These are phyloP conservation scores for Leontocebus nigricollis DNA, from an alignment of 2,797 vertebrate species.

Conservation along the genomic window DNA sequence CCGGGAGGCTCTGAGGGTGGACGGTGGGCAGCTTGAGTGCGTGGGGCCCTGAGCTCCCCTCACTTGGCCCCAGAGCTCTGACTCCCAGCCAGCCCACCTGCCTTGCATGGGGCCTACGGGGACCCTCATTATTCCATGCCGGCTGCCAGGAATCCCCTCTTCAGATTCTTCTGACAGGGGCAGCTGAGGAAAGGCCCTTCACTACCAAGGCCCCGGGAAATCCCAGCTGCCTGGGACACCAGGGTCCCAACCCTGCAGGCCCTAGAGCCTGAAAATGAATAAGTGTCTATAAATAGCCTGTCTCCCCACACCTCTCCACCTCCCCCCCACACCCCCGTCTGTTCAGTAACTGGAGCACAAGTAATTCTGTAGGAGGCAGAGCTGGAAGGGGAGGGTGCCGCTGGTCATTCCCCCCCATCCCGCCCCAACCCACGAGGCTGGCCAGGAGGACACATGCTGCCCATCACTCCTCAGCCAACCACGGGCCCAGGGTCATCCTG, in stretches of 20 bases:
- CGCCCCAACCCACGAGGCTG: neutral
- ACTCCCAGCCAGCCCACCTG: neutral
- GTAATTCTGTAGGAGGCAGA: constrained; percentile 58
- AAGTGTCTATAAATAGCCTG: constrained; percentile 74
- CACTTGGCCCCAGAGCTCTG: neutral
- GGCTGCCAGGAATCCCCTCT: neutral
- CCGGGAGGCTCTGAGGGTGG: neutral
- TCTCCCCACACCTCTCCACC: neutral
- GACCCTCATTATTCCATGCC: neutral
- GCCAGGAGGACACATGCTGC: neutral
- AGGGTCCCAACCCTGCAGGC: neutral
- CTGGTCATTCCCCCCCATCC: neutral
- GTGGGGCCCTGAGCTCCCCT: neutral
- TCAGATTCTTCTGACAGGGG: neutral
- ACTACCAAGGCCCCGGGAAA: neutral
- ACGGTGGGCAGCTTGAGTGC: neutral
- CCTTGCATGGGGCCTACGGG: neutral
- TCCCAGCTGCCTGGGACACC: neutral
- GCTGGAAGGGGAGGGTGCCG: neutral
- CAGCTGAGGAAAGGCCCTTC: neutral
- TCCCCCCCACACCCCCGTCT: neutral
- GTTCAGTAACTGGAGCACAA: constrained; percentile 68
- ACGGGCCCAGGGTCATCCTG: neutral
- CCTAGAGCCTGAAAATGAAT: constrained; percentile 60
- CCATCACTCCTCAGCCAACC: neutral